A percentile compares a stretch with the other conserved stretches of the same genome.
Conservation (phyloP, 2,888 invertebrate genomes). For the Himalopsyche anomala region DNA sequence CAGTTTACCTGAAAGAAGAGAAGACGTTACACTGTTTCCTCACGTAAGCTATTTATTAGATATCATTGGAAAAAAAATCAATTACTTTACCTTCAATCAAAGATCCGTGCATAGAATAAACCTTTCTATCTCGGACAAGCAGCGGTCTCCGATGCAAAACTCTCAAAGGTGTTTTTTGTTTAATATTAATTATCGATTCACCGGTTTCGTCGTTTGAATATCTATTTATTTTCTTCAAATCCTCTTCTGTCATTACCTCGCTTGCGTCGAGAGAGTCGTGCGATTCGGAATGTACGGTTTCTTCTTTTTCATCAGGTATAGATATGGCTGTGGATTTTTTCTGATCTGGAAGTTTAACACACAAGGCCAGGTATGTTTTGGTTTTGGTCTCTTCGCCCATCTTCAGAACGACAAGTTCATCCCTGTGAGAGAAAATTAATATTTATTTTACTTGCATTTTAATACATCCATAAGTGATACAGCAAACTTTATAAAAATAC, state of each 20-base stretch:
- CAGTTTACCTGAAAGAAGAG: conserved; percentile 70
- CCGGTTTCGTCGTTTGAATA: conserved; percentile 66
- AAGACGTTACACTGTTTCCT: not conserved
- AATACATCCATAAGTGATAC: no score
- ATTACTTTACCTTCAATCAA: conserved; percentile 68
- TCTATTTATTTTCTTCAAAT: conserved; percentile 75
- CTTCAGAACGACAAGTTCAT: conserved; percentile 84
- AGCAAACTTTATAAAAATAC: conserved; percentile 6
- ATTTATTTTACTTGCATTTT: not conserved
- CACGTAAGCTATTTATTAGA: not conserved
- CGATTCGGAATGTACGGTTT: not conserved
- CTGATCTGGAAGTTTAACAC: conserved; percentile 74
- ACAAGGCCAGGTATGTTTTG: conserved; percentile 91
- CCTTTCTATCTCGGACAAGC: conserved; percentile 80
- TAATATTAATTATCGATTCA: conserved; percentile 72
- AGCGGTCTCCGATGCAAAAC: conserved; percentile 92
- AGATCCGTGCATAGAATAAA: conserved; percentile 78
- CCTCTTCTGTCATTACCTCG: conserved; percentile 71
- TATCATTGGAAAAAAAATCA: not conserved
- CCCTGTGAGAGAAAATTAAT: conserved; percentile 72
- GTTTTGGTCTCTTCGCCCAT: conserved; percentile 91
- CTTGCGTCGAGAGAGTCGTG: not conserved
- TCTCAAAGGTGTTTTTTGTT: conserved; percentile 92
- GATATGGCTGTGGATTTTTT: conserved; percentile 1
- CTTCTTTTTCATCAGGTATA: not conserved